A percentile compares a stretch with the other conserved stretches of the same genome.
phyloP scores from a whole-genome alignment of 1,140 invertebrate species.

The Coenobita brevimanus region DNA sequence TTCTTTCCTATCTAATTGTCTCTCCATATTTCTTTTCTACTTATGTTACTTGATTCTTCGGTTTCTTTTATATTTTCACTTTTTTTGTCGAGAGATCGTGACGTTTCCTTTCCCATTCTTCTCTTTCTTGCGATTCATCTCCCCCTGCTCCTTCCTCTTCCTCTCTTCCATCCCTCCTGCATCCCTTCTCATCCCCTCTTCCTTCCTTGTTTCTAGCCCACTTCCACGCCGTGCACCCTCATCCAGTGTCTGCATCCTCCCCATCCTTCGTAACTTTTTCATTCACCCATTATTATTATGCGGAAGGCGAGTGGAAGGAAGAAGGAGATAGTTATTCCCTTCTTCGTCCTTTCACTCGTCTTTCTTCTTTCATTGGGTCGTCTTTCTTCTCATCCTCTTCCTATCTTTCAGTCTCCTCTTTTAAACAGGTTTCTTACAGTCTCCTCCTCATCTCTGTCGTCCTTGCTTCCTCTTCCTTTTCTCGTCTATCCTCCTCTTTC shows the following conservation, averaged over 20 bases:
- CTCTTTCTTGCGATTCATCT: neutral
- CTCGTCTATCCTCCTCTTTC: neutral
- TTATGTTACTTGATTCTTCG: neutral
- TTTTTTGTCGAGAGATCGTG: neutral
- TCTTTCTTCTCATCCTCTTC: neutral
- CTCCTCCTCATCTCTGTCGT: neutral
- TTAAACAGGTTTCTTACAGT: neutral
- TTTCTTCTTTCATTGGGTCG: neutral
- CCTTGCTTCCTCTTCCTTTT: neutral
- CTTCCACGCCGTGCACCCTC: too few species aligned
- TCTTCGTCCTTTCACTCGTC: too few species aligned
- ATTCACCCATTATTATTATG: too few species aligned
- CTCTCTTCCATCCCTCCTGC: too few species aligned
- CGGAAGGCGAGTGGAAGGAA: too few species aligned
- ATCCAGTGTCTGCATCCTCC: too few species aligned
- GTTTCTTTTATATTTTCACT: neutral
- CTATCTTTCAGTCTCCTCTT: neutral
- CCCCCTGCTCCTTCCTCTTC: too few species aligned
- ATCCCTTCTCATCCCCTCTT: too few species aligned
- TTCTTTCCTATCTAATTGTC: neutral
- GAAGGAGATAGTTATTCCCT: too few species aligned
- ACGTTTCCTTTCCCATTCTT: neutral
- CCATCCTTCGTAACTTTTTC: too few species aligned
- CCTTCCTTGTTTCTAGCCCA: too few species aligned
- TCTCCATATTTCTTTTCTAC: neutral